These are phyloP conservation scores for Allygus modestus DNA, from an alignment of 2,888 invertebrate species.

Conservation along the genomic window DNA sequence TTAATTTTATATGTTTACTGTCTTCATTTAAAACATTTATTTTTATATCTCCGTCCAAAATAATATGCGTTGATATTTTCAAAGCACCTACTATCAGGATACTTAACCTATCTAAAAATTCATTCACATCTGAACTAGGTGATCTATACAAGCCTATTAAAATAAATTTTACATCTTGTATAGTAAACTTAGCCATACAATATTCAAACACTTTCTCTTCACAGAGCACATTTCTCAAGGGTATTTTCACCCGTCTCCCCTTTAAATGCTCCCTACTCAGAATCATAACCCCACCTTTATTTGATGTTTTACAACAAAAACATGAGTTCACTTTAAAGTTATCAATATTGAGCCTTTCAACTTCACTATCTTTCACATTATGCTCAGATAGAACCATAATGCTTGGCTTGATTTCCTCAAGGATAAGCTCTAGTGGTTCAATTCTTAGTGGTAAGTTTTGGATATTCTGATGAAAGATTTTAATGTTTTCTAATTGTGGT, in stretches of 20 bases:
- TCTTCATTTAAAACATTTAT: conserved; percentile 24
- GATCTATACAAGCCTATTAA: conserved; percentile 15
- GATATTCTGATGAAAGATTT: conserved; percentile 10
- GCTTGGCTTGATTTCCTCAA: neutral
- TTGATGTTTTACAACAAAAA: neutral
- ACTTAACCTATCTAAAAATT: conserved; percentile 29
- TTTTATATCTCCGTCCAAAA: neutral
- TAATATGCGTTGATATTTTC: neutral
- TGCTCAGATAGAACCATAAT: neutral
- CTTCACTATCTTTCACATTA: neutral
- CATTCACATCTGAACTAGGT: conserved; percentile 2
- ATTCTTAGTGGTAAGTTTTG: conserved; percentile 2
- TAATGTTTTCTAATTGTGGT: neutral
- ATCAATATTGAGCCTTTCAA: neutral
- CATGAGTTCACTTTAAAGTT: neutral
- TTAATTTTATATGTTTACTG: neutral
- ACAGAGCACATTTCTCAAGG: neutral
- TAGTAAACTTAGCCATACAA: neutral
- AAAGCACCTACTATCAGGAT: neutral
- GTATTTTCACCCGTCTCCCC: neutral
- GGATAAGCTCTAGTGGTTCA: neutral
- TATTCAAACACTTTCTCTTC: conserved; percentile 9
- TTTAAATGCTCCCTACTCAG: neutral
- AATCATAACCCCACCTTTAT: neutral
- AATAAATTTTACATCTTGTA: neutral